phyloP scores from a whole-genome alignment of 1,140 invertebrate genomes.

The Heliothis subflexa region DNA sequence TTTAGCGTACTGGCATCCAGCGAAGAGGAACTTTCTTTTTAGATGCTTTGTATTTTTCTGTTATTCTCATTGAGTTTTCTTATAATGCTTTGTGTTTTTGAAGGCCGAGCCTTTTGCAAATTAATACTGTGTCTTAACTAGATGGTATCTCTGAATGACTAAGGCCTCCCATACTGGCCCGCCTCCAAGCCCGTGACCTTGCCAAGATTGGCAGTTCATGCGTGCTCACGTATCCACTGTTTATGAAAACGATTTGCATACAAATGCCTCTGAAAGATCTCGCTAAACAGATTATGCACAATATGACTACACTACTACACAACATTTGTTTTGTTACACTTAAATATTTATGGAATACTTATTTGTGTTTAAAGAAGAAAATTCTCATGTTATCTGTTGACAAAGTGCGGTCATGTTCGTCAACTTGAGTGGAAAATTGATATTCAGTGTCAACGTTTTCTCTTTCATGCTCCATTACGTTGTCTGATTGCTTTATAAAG shows the following conservation, averaged over 20 bases:
- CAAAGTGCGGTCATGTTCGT: conserved; percentile 34
- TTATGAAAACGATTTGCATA: conserved; percentile 71
- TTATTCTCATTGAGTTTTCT: conserved; percentile 5
- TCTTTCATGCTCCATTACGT: conserved; percentile 47
- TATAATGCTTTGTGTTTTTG: conserved; percentile 26
- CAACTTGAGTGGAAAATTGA: conserved; percentile 56
- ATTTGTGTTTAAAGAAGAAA: background rate
- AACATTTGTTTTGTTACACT: conserved; percentile 37
- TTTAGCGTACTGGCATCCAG: conserved; percentile 27
- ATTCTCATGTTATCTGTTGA: conserved; percentile 27
- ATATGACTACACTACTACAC: conserved; percentile 36
- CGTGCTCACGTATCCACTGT: conserved; percentile 60
- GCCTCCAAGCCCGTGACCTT: conserved; percentile 67
- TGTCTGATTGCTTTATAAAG: conserved; percentile 34
- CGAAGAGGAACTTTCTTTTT: conserved; percentile 19
- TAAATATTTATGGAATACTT: conserved; percentile 7
- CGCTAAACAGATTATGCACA: conserved; percentile 54
- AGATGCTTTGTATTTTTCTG: conserved; percentile 9
- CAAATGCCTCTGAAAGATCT: conserved; percentile 58
- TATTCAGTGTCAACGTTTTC: conserved; percentile 49
- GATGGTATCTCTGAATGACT: conserved; percentile 45
- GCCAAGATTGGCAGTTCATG: conserved; percentile 63
- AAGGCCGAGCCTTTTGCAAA: conserved; percentile 44
- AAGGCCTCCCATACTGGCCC: conserved; percentile 58
- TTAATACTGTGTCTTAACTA: conserved; percentile 36